These are phyloP conservation scores for Dendrocopos noguchii DNA, from an alignment of 2,113 vertebrate genomes.

Conservation along the genomic window DNA sequence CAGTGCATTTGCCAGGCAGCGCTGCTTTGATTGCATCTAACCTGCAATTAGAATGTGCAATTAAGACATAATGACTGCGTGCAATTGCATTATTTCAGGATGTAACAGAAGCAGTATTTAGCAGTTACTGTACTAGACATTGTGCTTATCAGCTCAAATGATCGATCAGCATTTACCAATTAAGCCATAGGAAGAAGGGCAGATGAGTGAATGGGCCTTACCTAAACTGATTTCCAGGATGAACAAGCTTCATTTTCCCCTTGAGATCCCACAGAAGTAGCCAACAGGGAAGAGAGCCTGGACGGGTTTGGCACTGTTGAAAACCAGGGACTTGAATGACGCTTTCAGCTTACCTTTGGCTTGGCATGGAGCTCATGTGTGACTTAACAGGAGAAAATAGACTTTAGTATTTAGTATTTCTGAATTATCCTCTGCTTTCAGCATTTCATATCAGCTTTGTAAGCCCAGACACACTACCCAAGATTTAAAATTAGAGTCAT, in stretches of 20 bases:
- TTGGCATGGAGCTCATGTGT: background rate
- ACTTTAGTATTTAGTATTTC: background rate
- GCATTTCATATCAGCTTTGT: background rate
- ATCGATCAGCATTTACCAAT: background rate
- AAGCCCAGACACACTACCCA: background rate
- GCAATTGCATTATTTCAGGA: constrained; percentile 61
- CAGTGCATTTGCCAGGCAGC: constrained; percentile 12
- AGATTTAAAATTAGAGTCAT: background rate
- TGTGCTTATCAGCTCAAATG: background rate
- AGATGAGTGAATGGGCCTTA: background rate
- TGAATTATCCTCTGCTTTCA: background rate
- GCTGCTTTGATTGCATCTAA: constrained; percentile 43
- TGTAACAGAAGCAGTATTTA: constrained; percentile 28
- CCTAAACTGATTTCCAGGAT: background rate
- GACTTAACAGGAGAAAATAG: background rate
- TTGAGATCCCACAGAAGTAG: background rate
- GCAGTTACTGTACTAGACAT: background rate
- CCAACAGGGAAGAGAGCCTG: background rate
- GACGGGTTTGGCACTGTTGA: background rate
- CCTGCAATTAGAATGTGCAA: constrained; percentile 55
- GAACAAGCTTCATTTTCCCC: background rate
- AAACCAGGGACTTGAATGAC: background rate
- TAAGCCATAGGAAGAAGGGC: background rate
- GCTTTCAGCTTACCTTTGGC: background rate
- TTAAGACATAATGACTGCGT: constrained; percentile 51